Evolutionary conservation across 1,140 invertebrate species (phyloP).

Genomic region (Meloidogyne floridensis): DNA sequence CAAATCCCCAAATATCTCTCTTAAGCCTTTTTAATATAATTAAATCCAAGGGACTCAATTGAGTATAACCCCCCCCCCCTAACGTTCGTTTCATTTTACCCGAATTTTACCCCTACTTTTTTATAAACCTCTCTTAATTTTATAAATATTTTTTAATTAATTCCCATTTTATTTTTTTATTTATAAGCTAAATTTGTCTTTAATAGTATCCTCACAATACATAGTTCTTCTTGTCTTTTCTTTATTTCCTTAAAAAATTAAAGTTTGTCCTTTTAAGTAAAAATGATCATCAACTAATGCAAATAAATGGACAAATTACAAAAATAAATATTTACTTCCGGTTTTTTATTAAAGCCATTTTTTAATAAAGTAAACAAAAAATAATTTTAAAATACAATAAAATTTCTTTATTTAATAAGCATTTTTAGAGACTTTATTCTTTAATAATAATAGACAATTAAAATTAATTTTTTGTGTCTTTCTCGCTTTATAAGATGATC

Average conservation of each 20-base stretch:
- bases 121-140: background rate
- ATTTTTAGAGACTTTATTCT: background rate
- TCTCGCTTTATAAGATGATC: background rate
- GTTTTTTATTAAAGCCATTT: background rate
- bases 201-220: background rate
- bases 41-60: too few species aligned
- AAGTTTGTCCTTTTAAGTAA: background rate
- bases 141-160: background rate
- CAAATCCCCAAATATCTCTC: too few species aligned
- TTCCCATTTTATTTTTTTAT: background rate
- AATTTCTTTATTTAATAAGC: background rate
- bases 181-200: conserved; percentile 1
- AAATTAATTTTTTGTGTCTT: background rate
- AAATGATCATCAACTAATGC: background rate
- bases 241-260: background rate
- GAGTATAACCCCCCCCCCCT: too few species aligned
- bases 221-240: background rate
- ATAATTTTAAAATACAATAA: background rate
- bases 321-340: background rate
- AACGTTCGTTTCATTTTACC: too few species aligned
- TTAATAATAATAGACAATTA: background rate
- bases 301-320: background rate
- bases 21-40: too few species aligned
- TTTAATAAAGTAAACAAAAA: background rate
- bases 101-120: too few species aligned